Evolutionary conservation across 2,113 vertebrate species (phyloP).

Genomic region (Sigmodon hispidus): DNA sequence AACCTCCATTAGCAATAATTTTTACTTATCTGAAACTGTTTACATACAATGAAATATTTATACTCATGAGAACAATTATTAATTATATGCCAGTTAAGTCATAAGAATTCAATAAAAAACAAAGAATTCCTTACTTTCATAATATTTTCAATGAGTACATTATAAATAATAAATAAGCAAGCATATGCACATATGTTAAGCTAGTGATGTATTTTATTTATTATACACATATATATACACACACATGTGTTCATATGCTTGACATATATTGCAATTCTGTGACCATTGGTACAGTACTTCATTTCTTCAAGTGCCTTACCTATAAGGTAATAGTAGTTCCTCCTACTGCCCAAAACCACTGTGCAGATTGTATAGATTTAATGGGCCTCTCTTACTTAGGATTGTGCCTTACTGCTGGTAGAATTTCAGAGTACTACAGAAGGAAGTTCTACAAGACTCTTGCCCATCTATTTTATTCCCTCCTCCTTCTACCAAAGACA

Average conservation of each 20-base stretch:
- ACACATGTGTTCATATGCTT: background rate
- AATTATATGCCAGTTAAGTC: background rate
- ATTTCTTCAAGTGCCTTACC: background rate
- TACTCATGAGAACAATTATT: slow-evolving; percentile 13
- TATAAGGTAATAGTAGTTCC: background rate
- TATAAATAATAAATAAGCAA: background rate
- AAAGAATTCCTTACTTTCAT: background rate
- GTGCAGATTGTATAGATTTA: background rate
- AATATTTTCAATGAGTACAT: background rate
- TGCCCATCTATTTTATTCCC: background rate
- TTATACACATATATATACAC: background rate
- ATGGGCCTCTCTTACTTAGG: background rate
- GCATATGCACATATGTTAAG: too few relatives aligned
- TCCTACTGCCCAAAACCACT: background rate
- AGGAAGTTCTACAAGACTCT: background rate
- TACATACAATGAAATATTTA: background rate
- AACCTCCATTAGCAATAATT: background rate
- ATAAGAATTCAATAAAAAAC: slow-evolving; percentile 35
- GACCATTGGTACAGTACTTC: background rate
- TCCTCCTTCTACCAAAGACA: background rate
- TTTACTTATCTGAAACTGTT: background rate
- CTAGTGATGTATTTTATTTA: background rate
- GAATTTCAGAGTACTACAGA: background rate
- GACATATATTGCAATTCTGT: background rate
- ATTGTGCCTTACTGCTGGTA: background rate